Percentiles rank a stretch among this genome's conserved stretches.
These are phyloP conservation scores for Arenaria interpres DNA, from an alignment of 2,113 vertebrate genomes.

Conservation along the genomic window DNA sequence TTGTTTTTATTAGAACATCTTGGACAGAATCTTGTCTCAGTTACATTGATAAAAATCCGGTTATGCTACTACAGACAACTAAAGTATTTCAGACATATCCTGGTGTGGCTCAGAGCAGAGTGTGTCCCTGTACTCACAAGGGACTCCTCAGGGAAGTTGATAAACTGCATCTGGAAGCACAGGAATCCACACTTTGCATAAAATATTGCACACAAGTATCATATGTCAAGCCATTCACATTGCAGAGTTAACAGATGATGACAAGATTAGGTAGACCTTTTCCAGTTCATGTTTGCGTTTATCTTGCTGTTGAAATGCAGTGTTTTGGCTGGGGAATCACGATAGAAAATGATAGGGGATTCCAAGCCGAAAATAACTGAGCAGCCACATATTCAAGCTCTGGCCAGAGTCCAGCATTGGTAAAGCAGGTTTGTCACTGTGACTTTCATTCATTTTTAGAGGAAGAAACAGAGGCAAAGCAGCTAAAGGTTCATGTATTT, in stretches of 20 bases:
- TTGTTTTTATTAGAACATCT: conserved; percentile 55
- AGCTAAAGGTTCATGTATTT: background rate
- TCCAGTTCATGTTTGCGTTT: background rate
- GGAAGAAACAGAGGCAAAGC: background rate
- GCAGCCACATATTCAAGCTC: background rate
- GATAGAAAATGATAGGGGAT: background rate
- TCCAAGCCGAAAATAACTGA: background rate
- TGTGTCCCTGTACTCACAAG: background rate
- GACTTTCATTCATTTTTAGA: background rate
- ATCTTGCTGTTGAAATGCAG: background rate
- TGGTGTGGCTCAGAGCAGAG: conserved; percentile 12
- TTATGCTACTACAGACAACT: conserved; percentile 19
- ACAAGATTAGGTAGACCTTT: conserved; percentile 26
- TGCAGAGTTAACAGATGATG: background rate
- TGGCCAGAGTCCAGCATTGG: background rate
- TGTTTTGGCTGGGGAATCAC: background rate
- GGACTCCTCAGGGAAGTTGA: background rate
- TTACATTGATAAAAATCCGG: conserved; percentile 26
- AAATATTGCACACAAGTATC: background rate
- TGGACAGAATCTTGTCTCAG: background rate
- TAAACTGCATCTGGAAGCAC: conserved; percentile 9
- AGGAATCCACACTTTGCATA: background rate
- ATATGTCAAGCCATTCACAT: background rate
- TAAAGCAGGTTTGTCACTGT: background rate
- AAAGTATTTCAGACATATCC: background rate